These are phyloP conservation scores for Vesta saturnalis DNA, from an alignment of 2,888 invertebrate genomes.

Conservation along the genomic window DNA sequence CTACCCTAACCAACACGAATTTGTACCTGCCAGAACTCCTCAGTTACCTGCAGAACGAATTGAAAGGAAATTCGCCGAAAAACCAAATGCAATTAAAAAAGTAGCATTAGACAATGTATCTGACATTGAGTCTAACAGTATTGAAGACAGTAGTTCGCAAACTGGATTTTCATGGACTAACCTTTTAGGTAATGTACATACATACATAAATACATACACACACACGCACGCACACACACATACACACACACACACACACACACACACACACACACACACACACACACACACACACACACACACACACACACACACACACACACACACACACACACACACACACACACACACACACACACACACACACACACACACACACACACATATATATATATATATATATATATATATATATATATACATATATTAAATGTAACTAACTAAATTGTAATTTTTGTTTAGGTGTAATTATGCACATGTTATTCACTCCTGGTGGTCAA, in stretches of 20 bases:
- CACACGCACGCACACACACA: too few species aligned
- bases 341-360: too few species aligned
- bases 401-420: not conserved
- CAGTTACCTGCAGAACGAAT: conserved; percentile 64
- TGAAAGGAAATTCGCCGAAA: conserved; percentile 87
- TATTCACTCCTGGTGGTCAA: conserved; percentile 75
- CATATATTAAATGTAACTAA: not conserved
- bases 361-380: too few species aligned
- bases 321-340: too few species aligned
- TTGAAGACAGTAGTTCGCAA: conserved; percentile 67
- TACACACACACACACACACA: too few species aligned
- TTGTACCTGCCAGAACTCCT: conserved; percentile 50
- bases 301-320: too few species aligned
- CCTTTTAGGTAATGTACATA: conserved; percentile 72
- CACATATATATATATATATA: too few species aligned
- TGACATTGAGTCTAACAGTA: conserved; percentile 83
- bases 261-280: too few species aligned
- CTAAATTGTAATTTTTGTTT: conserved; percentile 24
- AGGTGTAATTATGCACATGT: conserved; percentile 87
- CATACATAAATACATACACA: too few species aligned
- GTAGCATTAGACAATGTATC: conserved; percentile 84
- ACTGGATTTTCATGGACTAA: conserved; percentile 89
- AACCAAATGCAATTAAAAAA: conserved; percentile 90
- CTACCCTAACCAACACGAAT: conserved; percentile 63
- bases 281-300: too few species aligned